Percentiles rank a stretch among this genome's conserved stretches.
Evolutionary conservation across 2,888 invertebrate genomes (phyloP).

Genomic region (Rhamnusium bicolor): DNA sequence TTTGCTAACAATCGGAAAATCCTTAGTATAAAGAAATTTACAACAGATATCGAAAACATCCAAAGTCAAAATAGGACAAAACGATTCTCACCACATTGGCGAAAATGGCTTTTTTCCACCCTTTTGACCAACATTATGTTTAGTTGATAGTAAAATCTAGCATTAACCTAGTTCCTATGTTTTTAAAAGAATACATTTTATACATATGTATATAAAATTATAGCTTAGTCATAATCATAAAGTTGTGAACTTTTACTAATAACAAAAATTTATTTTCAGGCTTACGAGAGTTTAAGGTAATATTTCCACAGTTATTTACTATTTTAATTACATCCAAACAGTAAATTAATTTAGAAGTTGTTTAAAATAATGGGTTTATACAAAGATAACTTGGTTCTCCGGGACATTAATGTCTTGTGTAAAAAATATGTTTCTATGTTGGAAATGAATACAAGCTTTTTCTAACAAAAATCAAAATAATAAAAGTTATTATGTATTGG

Average conservation of each 20-base stretch:
- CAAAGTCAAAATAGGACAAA: too few relatives aligned
- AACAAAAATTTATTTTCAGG: not conserved
- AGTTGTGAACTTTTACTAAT: not conserved
- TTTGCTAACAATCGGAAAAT: too few relatives aligned
- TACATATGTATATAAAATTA: not conserved
- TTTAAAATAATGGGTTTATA: not conserved
- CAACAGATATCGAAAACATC: too few relatives aligned
- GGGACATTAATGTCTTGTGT: not conserved
- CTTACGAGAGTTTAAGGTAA: not conserved
- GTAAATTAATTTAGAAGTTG: not conserved
- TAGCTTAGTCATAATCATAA: not conserved
- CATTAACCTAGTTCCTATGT: not conserved
- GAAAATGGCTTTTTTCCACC: too few relatives aligned
- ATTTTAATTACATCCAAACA: not conserved
- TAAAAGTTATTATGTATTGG: too few relatives aligned
- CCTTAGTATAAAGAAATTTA: too few relatives aligned
- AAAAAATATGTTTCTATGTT: not conserved
- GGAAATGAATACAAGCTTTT: too few relatives aligned
- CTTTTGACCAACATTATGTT: too few relatives aligned
- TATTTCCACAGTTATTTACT: not conserved
- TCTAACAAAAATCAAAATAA: too few relatives aligned
- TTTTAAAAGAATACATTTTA: not conserved
- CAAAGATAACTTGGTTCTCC: not conserved
- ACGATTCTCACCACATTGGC: too few relatives aligned
- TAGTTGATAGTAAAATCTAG: not conserved